Evolutionary conservation across 2,113 vertebrate species (phyloP), one percentile per base, ranked within the genome.

Genomic region (Leiothrix lutea): DNA sequence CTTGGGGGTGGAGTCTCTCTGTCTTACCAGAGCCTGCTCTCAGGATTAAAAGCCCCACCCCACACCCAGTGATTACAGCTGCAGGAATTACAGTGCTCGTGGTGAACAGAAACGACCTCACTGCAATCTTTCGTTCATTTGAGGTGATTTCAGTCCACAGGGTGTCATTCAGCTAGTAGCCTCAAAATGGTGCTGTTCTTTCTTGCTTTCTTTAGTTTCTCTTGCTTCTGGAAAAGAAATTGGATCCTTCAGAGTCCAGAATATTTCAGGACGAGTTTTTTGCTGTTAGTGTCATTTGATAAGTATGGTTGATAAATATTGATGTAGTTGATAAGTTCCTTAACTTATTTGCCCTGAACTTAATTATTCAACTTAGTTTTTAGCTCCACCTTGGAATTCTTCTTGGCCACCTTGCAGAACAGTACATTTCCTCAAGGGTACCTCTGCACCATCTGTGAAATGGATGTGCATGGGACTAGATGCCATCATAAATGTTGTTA

Each of bases 21-120:
- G 13, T 33, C 8, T 20, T 50, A 26, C 23, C 13, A 19, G 65
- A 78, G n/a, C 17, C 5, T 0, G 0, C 26, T 86, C 8, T 58
- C 20, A 25, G 47, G 33, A 20, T 48, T 71, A 31, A 38, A 70
- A 82, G 13, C 35, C 11, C 13, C 22, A 47, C 6, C 18, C 16
- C 16, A 17, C 14, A 8, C 4, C 3, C 48, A 48, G 25, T 50
- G 61, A 25, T 71, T 28, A 18, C 38, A 71, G n/a, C 79, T 74
- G 56, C 45, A 64, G 47, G 45, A 33, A 21, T 54, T 50, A 3
- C 25, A 12, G 8, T 42, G 23, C 38, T 88, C 1, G 0, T 22
- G 36, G 33, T 80, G 75, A 33, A 7, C 47, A 53, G 36, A 29
- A 88, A 54, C 40, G 29, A 5, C 18, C 33, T 74, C 7, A 1